A percentile compares a stretch with the other conserved stretches of the same genome.
phyloP scores from a whole-genome alignment of 2,797 vertebrate species.

The Podarcis siculus region DNA sequence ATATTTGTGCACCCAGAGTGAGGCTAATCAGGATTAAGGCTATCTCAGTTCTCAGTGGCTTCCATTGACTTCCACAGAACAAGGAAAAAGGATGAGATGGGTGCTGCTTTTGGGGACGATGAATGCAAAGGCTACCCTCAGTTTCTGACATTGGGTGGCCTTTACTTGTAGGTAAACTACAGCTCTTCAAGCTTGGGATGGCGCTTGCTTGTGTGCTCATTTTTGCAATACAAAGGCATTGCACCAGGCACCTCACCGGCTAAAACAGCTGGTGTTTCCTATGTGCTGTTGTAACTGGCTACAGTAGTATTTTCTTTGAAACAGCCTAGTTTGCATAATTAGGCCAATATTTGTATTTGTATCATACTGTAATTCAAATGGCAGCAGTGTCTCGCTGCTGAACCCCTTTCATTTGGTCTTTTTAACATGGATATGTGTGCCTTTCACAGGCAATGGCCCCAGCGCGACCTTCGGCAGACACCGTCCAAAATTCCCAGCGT shows the following conservation, averaged over 20 bases:
- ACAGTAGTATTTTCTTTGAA: not conserved
- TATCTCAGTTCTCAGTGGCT: too few relatives aligned
- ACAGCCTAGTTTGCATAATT: not conserved
- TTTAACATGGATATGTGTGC: constrained; percentile 39
- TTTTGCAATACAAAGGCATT: not conserved
- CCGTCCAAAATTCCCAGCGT: constrained; percentile 82
- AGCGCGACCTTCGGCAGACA: constrained; percentile 81
- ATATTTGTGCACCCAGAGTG: not conserved
- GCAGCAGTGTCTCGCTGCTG: not conserved
- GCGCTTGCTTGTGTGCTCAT: not conserved
- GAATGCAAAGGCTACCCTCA: not conserved
- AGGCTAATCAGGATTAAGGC: too few relatives aligned
- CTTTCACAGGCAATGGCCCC: constrained; percentile 84
- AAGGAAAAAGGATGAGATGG: too few relatives aligned
- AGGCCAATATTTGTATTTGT: not conserved
- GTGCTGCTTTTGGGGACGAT: not conserved
- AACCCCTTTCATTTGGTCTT: not conserved
- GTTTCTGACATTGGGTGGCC: not conserved
- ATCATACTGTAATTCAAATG: not conserved
- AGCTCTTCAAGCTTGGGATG: not conserved
- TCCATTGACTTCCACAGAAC: too few relatives aligned
- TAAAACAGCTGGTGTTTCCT: not conserved
- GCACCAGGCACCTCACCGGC: not conserved
- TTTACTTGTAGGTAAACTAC: not conserved
- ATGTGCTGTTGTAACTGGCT: not conserved